These are phyloP conservation scores for Nerophis lumbriciformis DNA, from an alignment of 2,113 vertebrate species.

Conservation along the genomic window DNA sequence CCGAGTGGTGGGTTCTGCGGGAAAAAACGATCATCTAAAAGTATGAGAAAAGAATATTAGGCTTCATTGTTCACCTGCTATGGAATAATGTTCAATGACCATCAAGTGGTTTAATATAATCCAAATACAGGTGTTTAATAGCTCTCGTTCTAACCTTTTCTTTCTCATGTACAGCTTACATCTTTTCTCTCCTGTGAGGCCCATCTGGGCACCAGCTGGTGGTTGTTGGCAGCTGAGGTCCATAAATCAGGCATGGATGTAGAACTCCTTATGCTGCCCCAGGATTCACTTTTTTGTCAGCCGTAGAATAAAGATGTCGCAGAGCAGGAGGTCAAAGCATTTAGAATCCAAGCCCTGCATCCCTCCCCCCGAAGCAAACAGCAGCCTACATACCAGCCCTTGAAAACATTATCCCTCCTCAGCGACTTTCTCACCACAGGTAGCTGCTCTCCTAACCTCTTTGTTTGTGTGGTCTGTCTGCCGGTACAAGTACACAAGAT, in stretches of 20 bases:
- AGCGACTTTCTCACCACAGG: constrained; percentile 48
- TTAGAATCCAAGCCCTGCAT: constrained; percentile 15
- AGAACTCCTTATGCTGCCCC: constrained; percentile 78
- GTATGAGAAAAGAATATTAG: too few species aligned
- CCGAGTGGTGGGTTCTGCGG: too few species aligned
- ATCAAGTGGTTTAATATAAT: neutral
- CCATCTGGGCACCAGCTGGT: constrained; percentile 87
- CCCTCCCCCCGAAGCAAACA: constrained; percentile 16
- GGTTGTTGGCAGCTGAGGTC: constrained; percentile 82
- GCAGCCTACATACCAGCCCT: constrained; percentile 24
- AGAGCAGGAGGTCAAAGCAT: constrained; percentile 81
- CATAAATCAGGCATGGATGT: constrained; percentile 81
- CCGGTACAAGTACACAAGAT: constrained; percentile 6
- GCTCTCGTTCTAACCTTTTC: neutral
- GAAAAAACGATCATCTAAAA: too few species aligned
- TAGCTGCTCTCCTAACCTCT: constrained; percentile 29
- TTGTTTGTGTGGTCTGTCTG: constrained; percentile 52
- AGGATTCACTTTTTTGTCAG: constrained; percentile 86
- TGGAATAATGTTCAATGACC: too few species aligned
- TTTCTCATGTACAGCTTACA: neutral
- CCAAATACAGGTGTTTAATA: neutral
- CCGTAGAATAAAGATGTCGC: constrained; percentile 93
- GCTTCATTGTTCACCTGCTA: too few species aligned
- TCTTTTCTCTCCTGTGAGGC: constrained; percentile 57
- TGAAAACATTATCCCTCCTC: constrained; percentile 18